phyloP scores from a whole-genome alignment of 1,140 invertebrate species.

The Drosophila bifasciata region DNA sequence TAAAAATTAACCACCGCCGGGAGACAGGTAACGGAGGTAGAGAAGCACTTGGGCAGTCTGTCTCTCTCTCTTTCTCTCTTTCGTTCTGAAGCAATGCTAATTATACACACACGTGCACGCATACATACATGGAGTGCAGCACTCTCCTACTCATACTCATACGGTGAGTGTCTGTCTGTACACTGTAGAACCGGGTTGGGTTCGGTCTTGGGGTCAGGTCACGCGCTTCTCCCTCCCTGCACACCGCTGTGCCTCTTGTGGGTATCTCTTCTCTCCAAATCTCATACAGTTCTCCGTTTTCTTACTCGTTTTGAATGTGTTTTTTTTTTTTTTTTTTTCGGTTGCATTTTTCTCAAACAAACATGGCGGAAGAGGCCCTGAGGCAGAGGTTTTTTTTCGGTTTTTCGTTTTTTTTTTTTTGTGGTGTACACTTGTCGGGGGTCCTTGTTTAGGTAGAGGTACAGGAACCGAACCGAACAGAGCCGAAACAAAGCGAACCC shows the following conservation, averaged over 20 bases:
- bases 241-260: not conserved
- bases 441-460: constrained; percentile 38
- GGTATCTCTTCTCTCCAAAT: constrained; percentile 34
- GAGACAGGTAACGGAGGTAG: too few species aligned
- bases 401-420: constrained; percentile 13
- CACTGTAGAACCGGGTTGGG: constrained; percentile 24
- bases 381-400: constrained; percentile 19
- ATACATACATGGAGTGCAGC: not conserved
- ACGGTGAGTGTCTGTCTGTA: constrained; percentile 3
- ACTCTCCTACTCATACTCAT: constrained; percentile 11
- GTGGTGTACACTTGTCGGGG: constrained; percentile 33
- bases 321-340: constrained; percentile 41
- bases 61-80: too few species aligned
- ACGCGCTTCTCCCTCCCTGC: constrained; percentile 34
- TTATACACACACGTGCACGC: constrained; percentile 23
- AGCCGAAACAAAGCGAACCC: not conserved
- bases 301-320: constrained; percentile 8
- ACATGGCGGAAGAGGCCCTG: constrained; percentile 31
- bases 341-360: constrained; percentile 52
- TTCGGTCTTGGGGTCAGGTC: constrained; percentile 36
- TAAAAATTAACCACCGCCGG: too few species aligned
- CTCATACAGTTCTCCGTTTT: constrained; percentile 39
- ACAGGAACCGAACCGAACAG: constrained; percentile 1
- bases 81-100: constrained; percentile 24
- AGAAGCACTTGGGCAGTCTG: too few species aligned